phyloP scores from a whole-genome alignment of 2,113 vertebrate genomes.

The Phyllostomus hastatus region DNA sequence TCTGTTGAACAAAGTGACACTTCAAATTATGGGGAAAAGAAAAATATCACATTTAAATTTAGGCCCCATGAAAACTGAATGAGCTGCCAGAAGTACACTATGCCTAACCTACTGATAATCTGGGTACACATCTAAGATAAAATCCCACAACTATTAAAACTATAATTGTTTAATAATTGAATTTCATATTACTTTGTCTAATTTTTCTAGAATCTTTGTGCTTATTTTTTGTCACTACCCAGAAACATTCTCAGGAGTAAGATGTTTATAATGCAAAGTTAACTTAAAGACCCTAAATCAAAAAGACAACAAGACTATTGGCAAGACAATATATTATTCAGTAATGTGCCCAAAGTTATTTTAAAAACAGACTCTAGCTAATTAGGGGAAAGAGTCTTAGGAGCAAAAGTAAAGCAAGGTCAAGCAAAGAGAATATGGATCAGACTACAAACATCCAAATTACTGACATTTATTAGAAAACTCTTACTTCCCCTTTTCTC shows the following conservation, averaged over 20 bases:
- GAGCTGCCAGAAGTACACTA: not conserved
- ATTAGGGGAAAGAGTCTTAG: not conserved
- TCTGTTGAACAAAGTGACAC: not conserved
- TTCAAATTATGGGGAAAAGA: not conserved
- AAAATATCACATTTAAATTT: not conserved
- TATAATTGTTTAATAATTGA: not conserved
- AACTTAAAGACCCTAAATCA: conserved; percentile 17
- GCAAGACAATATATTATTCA: not conserved
- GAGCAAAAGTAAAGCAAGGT: not conserved
- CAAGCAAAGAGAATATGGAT: not conserved
- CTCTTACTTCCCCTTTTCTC: not conserved
- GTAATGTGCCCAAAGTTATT: conserved; percentile 31
- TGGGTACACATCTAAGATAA: not conserved
- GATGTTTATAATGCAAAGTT: conserved; percentile 23
- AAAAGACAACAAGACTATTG: not conserved
- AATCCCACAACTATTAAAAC: not conserved
- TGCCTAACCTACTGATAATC: not conserved
- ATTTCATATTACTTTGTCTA: not conserved
- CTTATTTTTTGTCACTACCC: not conserved
- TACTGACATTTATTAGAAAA: not conserved
- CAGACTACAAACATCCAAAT: not conserved
- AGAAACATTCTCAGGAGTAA: not conserved
- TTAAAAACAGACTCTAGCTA: not conserved
- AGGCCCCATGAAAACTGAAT: not conserved
- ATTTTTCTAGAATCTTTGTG: conserved; percentile 11